Evolutionary conservation across 2,113 vertebrate genomes (phyloP).

Genomic region (Zeus faber): DNA sequence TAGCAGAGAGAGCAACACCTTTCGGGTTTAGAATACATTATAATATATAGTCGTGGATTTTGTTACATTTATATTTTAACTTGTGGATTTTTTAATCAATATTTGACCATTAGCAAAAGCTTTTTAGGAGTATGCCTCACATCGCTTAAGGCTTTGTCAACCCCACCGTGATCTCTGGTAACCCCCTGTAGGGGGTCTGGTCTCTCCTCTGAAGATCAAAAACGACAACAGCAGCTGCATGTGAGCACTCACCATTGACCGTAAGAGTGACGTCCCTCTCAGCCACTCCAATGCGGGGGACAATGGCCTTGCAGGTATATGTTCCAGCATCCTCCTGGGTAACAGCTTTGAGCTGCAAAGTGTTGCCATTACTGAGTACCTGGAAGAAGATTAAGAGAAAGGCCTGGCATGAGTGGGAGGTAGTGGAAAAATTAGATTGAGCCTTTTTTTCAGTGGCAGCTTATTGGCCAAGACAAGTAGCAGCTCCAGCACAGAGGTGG

Average conservation of each 20-base stretch:
- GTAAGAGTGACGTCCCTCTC: conserved; percentile 82
- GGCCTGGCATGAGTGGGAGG: conserved; percentile 18
- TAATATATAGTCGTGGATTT: too few relatives aligned
- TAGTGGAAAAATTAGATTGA: conserved; percentile 10
- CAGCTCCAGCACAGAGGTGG: conserved; percentile 48
- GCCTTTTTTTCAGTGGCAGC: conserved; percentile 25
- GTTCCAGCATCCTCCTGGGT: conserved; percentile 82
- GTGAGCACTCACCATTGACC: conserved; percentile 81
- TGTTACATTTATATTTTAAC: too few relatives aligned
- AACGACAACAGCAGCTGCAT: too few relatives aligned
- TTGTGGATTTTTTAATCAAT: too few relatives aligned
- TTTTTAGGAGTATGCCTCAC: too few relatives aligned
- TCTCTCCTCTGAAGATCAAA: too few relatives aligned
- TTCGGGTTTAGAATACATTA: too few relatives aligned
- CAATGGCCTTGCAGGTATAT: conserved; percentile 87
- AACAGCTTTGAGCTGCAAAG: conserved; percentile 80
- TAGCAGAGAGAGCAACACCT: too few relatives aligned
- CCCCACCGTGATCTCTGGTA: too few relatives aligned
- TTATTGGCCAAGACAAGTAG: conserved; percentile 21
- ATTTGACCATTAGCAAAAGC: too few relatives aligned
- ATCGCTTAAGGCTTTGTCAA: too few relatives aligned
- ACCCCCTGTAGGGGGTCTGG: too few relatives aligned
- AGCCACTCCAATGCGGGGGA: conserved; percentile 78
- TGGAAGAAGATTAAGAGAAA: conserved; percentile 52
- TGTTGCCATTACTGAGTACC: conserved; percentile 87